Base-by-base conservation (phyloP, 2,888 invertebrate species). In the Idaea straminata region DNA sequence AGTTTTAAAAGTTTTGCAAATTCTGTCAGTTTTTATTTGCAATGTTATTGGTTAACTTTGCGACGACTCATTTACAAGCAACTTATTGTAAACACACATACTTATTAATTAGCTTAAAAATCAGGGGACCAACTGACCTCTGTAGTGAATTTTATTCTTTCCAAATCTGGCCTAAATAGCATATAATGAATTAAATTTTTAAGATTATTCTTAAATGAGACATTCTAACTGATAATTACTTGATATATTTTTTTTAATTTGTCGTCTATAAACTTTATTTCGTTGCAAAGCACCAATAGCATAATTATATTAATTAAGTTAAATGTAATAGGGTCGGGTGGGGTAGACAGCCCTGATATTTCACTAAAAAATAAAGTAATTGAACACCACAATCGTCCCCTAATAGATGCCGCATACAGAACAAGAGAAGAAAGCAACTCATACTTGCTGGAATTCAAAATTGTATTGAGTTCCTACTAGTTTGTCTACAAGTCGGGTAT, bases 41-140 rank as follows among this genome's bases (percentile, higher is more conserved):
- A 74, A 75, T 77, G 82, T 77, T 76, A 73, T 78, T 79, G 79
- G 74, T 74, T 67, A 65, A 64, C 73, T 77, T 77, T 78, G 78
- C 70, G 69, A 74, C 74, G 75, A 66, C 63, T 68, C 35, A 57
- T 66, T 59, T 60, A 65, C 25, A 66, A 58, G 63, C 62, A 60
- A 61, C 59, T 61, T 65, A 71, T 67, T 67, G 59, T 69, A 63
- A 63, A 64, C 61, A 69, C 59, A 67, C 63, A 61, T 63, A 66
- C 62, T 68, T 63, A 65, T 63, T 69, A 66, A 66, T 67, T 66
- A 70, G 71, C 69, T 72, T 72, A 69, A 72, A 68, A 72, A 68
- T 65, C 79, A 79, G 79, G 82, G 82, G 82, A 81, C 81, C 81
- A 82, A 78, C 69, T 69, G 63, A 81, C 82, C 81, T 82, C 81